These are phyloP conservation scores for Anas flavirostris DNA, from an alignment of 2,797 vertebrate genomes.

Conservation along the genomic window DNA sequence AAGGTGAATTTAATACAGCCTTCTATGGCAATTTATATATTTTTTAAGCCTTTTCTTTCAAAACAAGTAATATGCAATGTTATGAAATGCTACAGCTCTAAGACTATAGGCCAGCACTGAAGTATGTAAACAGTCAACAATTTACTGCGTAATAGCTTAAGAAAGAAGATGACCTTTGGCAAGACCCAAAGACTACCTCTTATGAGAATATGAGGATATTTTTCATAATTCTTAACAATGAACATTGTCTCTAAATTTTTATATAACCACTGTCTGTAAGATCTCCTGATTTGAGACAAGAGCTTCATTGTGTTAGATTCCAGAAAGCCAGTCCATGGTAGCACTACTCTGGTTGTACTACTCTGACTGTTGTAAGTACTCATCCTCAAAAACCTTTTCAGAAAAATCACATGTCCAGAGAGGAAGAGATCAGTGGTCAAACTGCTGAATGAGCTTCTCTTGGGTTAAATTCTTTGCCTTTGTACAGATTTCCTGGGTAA, in stretches of 20 bases:
- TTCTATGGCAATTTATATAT: neutral
- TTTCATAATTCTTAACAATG: neutral
- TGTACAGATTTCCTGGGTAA: neutral
- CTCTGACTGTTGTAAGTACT: neutral
- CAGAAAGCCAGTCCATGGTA: neutral
- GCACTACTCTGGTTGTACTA: neutral
- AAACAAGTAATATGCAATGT: neutral
- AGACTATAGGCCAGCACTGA: neutral
- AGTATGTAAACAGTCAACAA: rapidly evolving
- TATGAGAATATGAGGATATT: neutral
- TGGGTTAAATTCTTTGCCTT: neutral
- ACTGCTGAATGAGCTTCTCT: neutral
- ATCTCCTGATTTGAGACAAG: neutral
- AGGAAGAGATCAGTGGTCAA: neutral
- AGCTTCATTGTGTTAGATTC: neutral
- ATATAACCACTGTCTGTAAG: neutral
- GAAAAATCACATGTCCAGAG: neutral
- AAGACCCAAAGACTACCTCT: neutral
- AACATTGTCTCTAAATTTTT: neutral
- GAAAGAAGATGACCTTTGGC: neutral
- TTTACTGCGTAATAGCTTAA: rapidly evolving
- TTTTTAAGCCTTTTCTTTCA: neutral
- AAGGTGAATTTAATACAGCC: neutral
- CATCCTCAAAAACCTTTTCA: neutral
- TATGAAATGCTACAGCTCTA: neutral